A percentile compares a stretch with the other conserved stretches of the same genome.
phyloP scores from a whole-genome alignment of 2,888 invertebrate genomes.

The Hypolimnas misippus region DNA sequence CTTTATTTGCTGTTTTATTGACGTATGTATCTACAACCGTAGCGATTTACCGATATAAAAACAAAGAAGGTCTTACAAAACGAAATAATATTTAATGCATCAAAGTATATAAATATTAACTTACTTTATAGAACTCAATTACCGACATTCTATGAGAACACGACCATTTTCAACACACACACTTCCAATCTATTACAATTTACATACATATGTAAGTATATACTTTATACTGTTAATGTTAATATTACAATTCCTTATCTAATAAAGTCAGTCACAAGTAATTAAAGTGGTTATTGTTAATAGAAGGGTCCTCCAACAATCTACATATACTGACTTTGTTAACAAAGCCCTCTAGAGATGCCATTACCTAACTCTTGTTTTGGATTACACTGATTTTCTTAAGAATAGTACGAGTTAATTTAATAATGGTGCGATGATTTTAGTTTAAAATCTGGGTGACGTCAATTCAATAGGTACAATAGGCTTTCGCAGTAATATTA shows the following conservation, averaged over 20 bases:
- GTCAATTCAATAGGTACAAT: neutral
- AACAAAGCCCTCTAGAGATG: constrained; percentile 30
- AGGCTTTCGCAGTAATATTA: too few relatives aligned
- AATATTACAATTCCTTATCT: constrained; percentile 26
- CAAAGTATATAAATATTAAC: too few relatives aligned
- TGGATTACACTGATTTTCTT: constrained; percentile 27
- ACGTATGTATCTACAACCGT: too few relatives aligned
- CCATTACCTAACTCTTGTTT: constrained; percentile 25
- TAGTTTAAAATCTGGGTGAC: neutral
- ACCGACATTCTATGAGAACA: neutral
- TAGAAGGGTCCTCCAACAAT: constrained; percentile 31
- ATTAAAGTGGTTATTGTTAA: constrained; percentile 33
- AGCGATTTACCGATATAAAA: too few relatives aligned
- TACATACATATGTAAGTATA: neutral
- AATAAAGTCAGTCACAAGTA: constrained; percentile 29
- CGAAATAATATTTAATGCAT: too few relatives aligned
- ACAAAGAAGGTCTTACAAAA: too few relatives aligned
- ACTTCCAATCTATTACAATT: neutral
- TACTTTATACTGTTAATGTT: constrained; percentile 9
- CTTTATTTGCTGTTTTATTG: too few relatives aligned
- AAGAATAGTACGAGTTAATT: constrained; percentile 24
- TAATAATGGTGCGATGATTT: neutral
- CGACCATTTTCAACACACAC: neutral
- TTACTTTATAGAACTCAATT: too few relatives aligned
- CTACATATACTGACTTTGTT: constrained; percentile 36